Evolutionary conservation across 2,888 invertebrate genomes (phyloP), one percentile per base, ranked within the genome.

Genomic region (Odontothrips loti): DNA sequence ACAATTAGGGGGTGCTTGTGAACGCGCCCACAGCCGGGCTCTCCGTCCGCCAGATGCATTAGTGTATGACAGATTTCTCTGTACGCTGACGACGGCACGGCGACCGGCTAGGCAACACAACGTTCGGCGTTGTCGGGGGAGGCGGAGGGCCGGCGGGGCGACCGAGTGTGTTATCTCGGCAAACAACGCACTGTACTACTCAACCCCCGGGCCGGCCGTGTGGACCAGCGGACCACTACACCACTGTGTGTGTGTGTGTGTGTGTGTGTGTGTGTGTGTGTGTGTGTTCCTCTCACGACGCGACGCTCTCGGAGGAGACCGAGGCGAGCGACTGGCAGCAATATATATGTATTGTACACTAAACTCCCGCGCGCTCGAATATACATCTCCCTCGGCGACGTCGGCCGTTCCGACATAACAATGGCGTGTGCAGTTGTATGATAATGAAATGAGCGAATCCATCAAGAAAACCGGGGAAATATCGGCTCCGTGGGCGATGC

Each of bases 1-100:
- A 75, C 68, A 75, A 75, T 75, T 75, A 75, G 68, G 68, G 23
- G 27, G 68, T 75, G 23, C 68, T 75, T 75, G 68, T 75, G 68
- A 75, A 12, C 68, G 68, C 58, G 58, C 34, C 34, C 34, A 43
- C 34, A 6, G 34, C 34, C 34, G 34, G 34, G 34, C 34, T 6
- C 34, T 6, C 34, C 34, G 34, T 6, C 34, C 34, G 68, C 68
- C 68, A 75, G 68, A 75, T 75, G 68, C 68, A 75, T 75, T 75
- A 75, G 68, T 75, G 68, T 27, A 75, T 75, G 68, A 75, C 68
- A 75, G 68, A 27, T 75, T 75, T 75, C 68, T 75, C 12, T 75
- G 23, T 27, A 75, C 68, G 68, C 68, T n/a, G n/a, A 23, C 68
- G 68, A 23, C 68, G 17, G 51, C 51, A 8, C 10, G 48, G 51